A percentile compares a stretch with the other conserved stretches of the same genome.
Evolutionary conservation across 2,113 vertebrate genomes (phyloP).

Genomic region (Melospiza georgiana): DNA sequence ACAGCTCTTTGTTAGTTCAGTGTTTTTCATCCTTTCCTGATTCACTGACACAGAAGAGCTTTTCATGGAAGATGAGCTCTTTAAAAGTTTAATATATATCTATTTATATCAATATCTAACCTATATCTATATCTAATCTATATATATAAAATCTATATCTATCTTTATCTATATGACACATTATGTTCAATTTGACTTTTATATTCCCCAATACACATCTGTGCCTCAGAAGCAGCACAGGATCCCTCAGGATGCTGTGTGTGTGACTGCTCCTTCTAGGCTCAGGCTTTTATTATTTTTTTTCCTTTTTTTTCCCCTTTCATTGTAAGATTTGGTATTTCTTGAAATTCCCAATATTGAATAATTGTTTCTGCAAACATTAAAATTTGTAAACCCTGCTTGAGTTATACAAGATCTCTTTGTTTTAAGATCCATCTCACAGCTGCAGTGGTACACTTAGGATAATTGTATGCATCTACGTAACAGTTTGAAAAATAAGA

Average conservation of each 20-base stretch:
- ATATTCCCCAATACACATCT: background rate
- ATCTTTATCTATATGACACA: fast-evolving
- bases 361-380: background rate
- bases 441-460: background rate
- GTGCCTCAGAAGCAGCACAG: background rate
- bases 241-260: background rate
- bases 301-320: background rate
- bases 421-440: background rate
- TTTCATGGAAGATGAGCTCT: background rate
- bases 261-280: background rate
- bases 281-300: background rate
- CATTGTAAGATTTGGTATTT: background rate
- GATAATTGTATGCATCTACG: background rate
- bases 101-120: background rate
- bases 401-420: background rate
- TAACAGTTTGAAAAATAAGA: background rate
- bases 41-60: background rate
- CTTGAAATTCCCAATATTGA: background rate
- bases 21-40: background rate
- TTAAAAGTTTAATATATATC: background rate
- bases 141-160: too few relatives aligned
- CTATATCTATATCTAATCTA: background rate
- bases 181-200: background rate
- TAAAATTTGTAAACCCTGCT: background rate
- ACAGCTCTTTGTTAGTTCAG: background rate